Evolutionary conservation across 35 echinoderm and acorn worm genomes (phyloP).

Genomic region (Eucidaris tribuloides): DNA sequence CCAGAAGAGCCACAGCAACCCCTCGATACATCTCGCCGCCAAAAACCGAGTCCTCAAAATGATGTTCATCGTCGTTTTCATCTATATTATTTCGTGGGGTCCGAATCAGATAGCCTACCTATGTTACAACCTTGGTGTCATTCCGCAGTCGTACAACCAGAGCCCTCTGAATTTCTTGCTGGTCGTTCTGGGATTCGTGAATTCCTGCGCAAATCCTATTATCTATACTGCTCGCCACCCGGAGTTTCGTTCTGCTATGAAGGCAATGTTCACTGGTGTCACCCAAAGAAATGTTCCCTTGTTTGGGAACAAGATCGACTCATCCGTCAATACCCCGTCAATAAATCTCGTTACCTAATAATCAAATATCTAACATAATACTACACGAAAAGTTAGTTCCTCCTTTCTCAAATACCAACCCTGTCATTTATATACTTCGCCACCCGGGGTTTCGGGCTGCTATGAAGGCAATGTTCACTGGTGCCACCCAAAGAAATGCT

Average conservation of each 20-base stretch:
- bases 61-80: conserved; percentile 1
- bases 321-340: too few species aligned
- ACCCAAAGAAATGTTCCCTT: too few species aligned
- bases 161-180: neutral
- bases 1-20: neutral
- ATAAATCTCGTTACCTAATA: too few species aligned
- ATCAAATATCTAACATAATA: too few species aligned
- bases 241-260: neutral
- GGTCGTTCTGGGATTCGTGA: neutral
- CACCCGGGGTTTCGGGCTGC: neutral
- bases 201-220: conserved; percentile 6
- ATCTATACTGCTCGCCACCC: conserved; percentile 2
- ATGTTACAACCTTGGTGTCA: neutral
- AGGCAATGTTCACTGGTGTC: neutral
- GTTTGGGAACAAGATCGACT: too few species aligned
- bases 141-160: neutral
- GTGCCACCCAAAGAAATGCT: too few species aligned
- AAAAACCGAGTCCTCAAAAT: neutral
- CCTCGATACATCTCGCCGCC: neutral
- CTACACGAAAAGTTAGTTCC: too few species aligned
- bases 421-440: neutral
- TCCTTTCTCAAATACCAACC: too few species aligned
- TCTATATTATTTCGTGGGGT: neutral
- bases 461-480: too few species aligned
- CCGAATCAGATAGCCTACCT: neutral